Conservation (phyloP, 2,888 invertebrate genomes). For the Barypeithes pellucidus region DNA sequence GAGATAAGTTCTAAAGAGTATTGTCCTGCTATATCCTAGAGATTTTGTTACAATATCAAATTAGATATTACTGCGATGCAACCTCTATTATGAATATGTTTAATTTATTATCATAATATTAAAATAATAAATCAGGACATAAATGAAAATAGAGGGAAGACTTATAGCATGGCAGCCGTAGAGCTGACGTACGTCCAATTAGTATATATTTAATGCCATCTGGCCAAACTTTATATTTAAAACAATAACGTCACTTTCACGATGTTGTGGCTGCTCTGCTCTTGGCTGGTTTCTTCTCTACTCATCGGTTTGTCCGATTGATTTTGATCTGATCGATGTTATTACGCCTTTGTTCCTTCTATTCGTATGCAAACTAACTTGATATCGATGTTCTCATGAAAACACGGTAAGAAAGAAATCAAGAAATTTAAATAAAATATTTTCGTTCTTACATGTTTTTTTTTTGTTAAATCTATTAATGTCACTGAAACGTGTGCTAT, state of each 20-base stretch:
- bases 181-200: slow-evolving; percentile 69
- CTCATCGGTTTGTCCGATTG: slow-evolving; percentile 61
- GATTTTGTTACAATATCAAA: too few relatives aligned
- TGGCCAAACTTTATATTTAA: slow-evolving; percentile 66
- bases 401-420: slow-evolving; percentile 44
- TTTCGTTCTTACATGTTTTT: too few relatives aligned
- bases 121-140: slow-evolving; percentile 45
- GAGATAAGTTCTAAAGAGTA: too few relatives aligned
- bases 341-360: slow-evolving; percentile 67
- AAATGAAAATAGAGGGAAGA: slow-evolving; percentile 65
- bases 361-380: slow-evolving; percentile 64
- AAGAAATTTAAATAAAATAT: neutral
- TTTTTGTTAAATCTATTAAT: too few relatives aligned
- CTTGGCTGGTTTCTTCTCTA: slow-evolving; percentile 54
- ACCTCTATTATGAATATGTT: neutral
- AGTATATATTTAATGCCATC: slow-evolving; percentile 69
- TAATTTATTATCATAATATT: slow-evolving; percentile 2
- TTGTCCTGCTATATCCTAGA: too few relatives aligned
- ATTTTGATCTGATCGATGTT: slow-evolving; percentile 68
- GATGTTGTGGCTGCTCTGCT: slow-evolving; percentile 51
- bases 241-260: slow-evolving; percentile 58
- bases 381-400: slow-evolving; percentile 56
- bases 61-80: neutral
- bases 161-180: slow-evolving; percentile 63
- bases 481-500: too few relatives aligned